These are phyloP conservation scores for Oppia nitens DNA, from an alignment of 1,140 invertebrate genomes.

Conservation along the genomic window DNA sequence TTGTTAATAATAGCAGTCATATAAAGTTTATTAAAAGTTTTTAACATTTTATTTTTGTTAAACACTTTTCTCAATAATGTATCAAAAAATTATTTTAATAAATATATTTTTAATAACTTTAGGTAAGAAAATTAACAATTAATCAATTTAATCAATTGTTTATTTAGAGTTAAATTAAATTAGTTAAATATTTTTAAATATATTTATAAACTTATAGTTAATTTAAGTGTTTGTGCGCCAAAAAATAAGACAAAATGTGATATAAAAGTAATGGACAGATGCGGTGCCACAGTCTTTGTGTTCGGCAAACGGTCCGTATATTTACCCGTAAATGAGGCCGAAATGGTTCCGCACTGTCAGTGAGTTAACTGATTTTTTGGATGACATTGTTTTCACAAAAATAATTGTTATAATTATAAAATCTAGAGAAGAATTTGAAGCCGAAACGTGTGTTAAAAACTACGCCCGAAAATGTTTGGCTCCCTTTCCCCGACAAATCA, in stretches of 20 bases:
- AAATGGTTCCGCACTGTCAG: slow-evolving; percentile 17
- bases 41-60: too few species aligned
- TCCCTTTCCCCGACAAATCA: slow-evolving; percentile 10
- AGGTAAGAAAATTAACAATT: too few species aligned
- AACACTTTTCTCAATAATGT: too few species aligned
- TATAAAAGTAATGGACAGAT: slow-evolving; percentile 8
- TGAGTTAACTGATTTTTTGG: not conserved
- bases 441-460: slow-evolving; percentile 14
- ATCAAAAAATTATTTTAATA: too few species aligned
- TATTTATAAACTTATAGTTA: too few species aligned
- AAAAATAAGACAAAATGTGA: slow-evolving; percentile 8
- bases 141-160: too few species aligned
- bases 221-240: not conserved
- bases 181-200: too few species aligned
- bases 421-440: slow-evolving; percentile 15
- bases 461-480: slow-evolving; percentile 12
- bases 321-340: slow-evolving; percentile 8
- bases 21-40: too few species aligned
- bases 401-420: not conserved
- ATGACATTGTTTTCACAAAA: not conserved
- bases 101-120: too few species aligned
- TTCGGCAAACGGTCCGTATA: slow-evolving; percentile 13
- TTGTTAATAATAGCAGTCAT: too few species aligned
- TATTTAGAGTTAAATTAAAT: too few species aligned
- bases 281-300: slow-evolving; percentile 6